Evolutionary conservation across 1,140 invertebrate species (phyloP).

Genomic region (Pomacea maculata): DNA sequence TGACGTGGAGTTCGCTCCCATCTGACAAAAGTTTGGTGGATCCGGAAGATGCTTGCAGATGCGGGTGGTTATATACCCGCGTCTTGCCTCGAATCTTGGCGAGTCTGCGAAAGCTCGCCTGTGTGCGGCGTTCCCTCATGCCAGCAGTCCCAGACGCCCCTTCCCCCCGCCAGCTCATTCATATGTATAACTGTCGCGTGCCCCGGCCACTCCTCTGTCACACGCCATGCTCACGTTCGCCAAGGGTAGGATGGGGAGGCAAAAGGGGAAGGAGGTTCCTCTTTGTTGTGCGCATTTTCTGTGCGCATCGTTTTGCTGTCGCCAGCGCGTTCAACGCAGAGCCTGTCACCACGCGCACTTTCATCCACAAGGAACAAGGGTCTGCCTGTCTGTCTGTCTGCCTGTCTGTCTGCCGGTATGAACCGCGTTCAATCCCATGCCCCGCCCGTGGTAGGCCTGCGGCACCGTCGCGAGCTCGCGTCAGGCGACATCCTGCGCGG

Average conservation of each 20-base stretch:
- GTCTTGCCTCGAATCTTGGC: neutral
- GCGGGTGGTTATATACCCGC: conserved; percentile 18
- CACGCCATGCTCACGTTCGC: neutral
- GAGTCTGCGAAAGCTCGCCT: neutral
- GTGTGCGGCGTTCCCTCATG: conserved; percentile 5
- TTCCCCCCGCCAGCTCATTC: conserved; percentile 8
- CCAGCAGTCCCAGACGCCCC: neutral
- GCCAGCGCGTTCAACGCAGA: neutral
- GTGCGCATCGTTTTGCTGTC: conserved; percentile 4
- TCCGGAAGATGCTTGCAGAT: conserved; percentile 15
- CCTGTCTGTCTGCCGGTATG: neutral
- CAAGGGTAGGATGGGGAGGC: neutral
- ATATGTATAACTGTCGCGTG: conserved; percentile 28
- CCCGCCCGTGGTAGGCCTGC: neutral
- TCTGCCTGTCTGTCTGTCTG: too few species aligned
- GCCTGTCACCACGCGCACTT: neutral
- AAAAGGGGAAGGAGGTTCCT: neutral
- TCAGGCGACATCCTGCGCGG: neutral
- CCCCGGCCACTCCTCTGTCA: conserved; percentile 22
- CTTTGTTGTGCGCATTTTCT: conserved; percentile 11
- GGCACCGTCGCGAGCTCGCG: too few species aligned
- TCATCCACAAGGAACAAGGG: neutral
- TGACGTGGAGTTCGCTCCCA: neutral
- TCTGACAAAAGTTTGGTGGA: conserved; percentile 5
- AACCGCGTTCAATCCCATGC: neutral